These are phyloP conservation scores for Elephantulus edwardii DNA, from an alignment of 2,113 vertebrate species.

Conservation along the genomic window DNA sequence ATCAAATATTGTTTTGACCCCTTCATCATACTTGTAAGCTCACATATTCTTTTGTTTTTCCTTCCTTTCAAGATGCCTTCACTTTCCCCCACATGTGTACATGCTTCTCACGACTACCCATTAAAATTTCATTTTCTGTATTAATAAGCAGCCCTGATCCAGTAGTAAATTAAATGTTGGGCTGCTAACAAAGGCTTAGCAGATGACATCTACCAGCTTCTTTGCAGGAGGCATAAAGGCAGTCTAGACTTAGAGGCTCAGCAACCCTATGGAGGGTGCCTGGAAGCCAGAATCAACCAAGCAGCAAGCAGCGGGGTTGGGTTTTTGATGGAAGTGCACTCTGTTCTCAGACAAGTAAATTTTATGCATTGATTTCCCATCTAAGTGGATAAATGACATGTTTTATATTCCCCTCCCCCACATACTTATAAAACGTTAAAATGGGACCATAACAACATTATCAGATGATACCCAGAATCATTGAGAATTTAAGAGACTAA, in stretches of 20 bases:
- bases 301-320: too few relatives aligned
- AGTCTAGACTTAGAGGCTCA: too few relatives aligned
- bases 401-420: too few relatives aligned
- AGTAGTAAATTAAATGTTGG: too few relatives aligned
- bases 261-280: too few relatives aligned
- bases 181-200: too few relatives aligned
- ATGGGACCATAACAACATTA: neutral
- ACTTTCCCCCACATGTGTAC: neutral
- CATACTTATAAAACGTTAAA: too few relatives aligned
- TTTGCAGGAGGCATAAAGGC: too few relatives aligned
- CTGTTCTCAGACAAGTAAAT: neutral
- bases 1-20: neutral
- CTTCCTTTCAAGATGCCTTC: neutral
- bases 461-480: neutral
- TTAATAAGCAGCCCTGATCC: too few relatives aligned
- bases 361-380: neutral
- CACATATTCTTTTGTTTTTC: neutral
- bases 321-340: accelerated
- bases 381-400: neutral
- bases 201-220: too few relatives aligned
- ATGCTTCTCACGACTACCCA: neutral
- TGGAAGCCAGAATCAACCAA: too few relatives aligned
- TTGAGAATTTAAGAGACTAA: neutral
- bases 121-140: too few relatives aligned
- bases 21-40: neutral